Evolutionary conservation across 2,888 invertebrate species (phyloP).

Genomic region (Volucella inanis): DNA sequence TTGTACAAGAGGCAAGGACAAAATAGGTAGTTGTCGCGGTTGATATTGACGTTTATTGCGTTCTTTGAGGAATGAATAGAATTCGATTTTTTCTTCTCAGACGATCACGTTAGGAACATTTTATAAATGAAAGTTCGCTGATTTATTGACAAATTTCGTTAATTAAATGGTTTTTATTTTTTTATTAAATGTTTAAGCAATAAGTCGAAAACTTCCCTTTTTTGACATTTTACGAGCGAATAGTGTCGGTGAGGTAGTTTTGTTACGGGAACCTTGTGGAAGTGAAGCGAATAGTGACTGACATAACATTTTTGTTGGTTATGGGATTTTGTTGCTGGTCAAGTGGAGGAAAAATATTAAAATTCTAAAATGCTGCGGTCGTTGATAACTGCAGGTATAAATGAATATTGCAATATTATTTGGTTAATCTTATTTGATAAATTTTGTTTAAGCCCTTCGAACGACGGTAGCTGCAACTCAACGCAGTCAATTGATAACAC

Average conservation of each 20-base stretch:
- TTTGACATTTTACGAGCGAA: constrained; percentile 21
- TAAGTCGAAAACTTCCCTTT: not conserved
- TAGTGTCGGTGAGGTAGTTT: constrained; percentile 27
- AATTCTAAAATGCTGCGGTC: constrained; percentile 78
- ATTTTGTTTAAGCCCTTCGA: constrained; percentile 29
- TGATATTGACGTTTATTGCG: constrained; percentile 46
- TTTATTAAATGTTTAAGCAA: constrained; percentile 15
- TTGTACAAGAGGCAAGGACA: constrained; percentile 69
- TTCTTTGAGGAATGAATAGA: constrained; percentile 15
- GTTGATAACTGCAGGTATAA: constrained; percentile 77
- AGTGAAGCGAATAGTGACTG: constrained; percentile 52
- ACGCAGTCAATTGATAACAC: not conserved
- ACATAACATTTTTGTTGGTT: constrained; percentile 74
- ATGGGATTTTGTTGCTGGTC: constrained; percentile 64
- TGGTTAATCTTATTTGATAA: not conserved
- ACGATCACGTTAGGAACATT: not conserved
- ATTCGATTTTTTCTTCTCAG: not conserved
- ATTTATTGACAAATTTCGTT: constrained; percentile 13
- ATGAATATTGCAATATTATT: constrained; percentile 26
- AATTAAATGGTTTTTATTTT: constrained; percentile 12
- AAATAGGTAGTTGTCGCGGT: constrained; percentile 34
- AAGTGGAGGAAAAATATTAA: constrained; percentile 10
- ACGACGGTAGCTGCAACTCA: not conserved
- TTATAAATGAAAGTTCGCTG: constrained; percentile 12
- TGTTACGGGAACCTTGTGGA: constrained; percentile 17